Evolutionary conservation across 2,113 vertebrate species (phyloP).

Genomic region (Semnornis frantzii): DNA sequence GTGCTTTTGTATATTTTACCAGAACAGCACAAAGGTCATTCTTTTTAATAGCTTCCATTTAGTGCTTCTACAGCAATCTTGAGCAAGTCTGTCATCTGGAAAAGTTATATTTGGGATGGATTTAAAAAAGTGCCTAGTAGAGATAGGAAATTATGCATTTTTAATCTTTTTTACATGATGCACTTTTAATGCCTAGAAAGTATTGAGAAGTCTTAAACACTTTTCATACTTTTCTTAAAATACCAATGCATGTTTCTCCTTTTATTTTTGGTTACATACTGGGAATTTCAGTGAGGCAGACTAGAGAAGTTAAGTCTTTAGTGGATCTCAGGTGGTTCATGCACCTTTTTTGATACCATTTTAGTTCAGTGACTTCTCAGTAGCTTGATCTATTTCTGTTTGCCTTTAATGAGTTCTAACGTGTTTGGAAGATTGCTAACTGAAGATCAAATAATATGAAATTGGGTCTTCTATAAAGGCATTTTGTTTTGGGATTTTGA

Average conservation of each 20-base stretch:
- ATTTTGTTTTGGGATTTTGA: not conserved
- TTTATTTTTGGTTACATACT: constrained; percentile 11
- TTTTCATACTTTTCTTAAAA: not conserved
- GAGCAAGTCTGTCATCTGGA: not conserved
- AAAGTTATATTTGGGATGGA: not conserved
- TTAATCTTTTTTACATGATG: not conserved
- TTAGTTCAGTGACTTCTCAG: not conserved
- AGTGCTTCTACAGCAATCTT: not conserved
- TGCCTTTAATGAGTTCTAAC: not conserved
- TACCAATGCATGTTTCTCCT: not conserved
- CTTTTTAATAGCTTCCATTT: not conserved
- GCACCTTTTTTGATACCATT: not conserved
- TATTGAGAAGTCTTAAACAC: not conserved
- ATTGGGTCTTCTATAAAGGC: not conserved
- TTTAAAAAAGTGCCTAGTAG: not conserved
- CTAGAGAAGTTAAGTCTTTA: not conserved
- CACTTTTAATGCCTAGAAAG: not conserved
- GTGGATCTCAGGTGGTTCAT: not conserved
- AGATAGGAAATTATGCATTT: not conserved
- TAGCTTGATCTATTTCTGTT: not conserved
- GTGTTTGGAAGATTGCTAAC: not conserved
- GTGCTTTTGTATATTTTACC: not conserved
- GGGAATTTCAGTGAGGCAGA: not conserved
- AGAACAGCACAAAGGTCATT: not conserved
- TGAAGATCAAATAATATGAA: not conserved